Evolutionary conservation across 2,113 vertebrate species (phyloP).

Genomic region (Onychostoma macrolepis): DNA sequence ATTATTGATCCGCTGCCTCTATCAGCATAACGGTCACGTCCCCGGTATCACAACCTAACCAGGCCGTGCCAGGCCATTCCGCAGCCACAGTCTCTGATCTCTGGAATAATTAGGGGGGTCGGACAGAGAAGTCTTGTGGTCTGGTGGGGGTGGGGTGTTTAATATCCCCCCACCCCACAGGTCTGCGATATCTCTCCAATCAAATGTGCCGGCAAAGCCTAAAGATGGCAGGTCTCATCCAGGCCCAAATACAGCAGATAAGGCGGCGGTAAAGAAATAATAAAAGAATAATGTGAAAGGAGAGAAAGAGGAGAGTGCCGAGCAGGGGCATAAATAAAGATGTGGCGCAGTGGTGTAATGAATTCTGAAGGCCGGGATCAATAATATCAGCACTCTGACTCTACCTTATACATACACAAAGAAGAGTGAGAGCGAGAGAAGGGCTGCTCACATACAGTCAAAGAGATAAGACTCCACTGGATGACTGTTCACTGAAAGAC

Average conservation of each 20-base stretch:
- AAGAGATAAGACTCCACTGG: conserved; percentile 43
- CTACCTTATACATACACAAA: conserved; percentile 78
- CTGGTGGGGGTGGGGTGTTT: conserved; percentile 74
- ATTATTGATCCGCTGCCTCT: conserved; percentile 98
- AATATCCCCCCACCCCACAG: conserved; percentile 65
- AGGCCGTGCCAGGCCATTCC: conserved; percentile 71
- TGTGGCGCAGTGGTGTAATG: conserved; percentile 77
- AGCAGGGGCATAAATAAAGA: conserved; percentile 79
- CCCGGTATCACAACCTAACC: conserved; percentile 88
- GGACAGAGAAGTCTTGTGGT: background rate
- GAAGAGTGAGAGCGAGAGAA: conserved; percentile 34
- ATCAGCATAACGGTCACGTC: conserved; percentile 99
- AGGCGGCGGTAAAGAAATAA: conserved; percentile 78
- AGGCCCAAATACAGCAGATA: conserved; percentile 79
- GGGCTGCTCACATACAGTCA: conserved; percentile 32
- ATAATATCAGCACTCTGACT: conserved; percentile 79
- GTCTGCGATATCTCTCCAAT: conserved; percentile 78
- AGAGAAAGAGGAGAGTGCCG: conserved; percentile 51
- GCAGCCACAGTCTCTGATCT: conserved; percentile 82
- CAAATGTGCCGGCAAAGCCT: conserved; percentile 77
- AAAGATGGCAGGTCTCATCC: conserved; percentile 88
- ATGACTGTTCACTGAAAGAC: conserved; percentile 25
- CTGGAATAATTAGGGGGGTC: conserved; percentile 96
- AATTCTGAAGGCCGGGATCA: conserved; percentile 82
- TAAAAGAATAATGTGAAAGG: conserved; percentile 78